Evolutionary conservation across 2,888 invertebrate genomes (phyloP).

Genomic region (Diadromus collaris): DNA sequence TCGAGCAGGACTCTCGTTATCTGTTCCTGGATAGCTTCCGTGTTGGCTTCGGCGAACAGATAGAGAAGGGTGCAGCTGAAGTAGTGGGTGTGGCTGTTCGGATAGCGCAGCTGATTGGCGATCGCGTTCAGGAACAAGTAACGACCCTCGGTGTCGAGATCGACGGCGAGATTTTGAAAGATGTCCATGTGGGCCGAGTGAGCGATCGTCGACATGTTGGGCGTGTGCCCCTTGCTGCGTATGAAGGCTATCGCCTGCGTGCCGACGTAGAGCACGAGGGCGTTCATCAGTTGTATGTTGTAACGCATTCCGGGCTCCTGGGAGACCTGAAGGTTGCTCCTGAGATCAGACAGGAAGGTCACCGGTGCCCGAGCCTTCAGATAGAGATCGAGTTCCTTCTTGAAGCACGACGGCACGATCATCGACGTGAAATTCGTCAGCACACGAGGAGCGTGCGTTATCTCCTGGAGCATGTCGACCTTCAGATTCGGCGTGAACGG

Average conservation of each 20-base stretch:
- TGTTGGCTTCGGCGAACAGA: constrained; percentile 98
- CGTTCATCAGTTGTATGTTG: constrained; percentile 98
- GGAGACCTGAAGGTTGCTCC: constrained; percentile 93
- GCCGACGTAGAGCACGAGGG: constrained; percentile 98
- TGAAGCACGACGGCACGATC: constrained; percentile 94
- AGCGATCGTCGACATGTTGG: constrained; percentile 98
- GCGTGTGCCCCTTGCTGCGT: constrained; percentile 93
- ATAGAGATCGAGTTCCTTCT: constrained; percentile 98
- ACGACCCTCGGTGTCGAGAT: constrained; percentile 98
- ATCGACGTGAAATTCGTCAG: constrained; percentile 92
- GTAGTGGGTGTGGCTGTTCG: constrained; percentile 99
- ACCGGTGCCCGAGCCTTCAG: constrained; percentile 96
- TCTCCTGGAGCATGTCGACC: constrained; percentile 94
- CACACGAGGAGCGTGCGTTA: constrained; percentile 93
- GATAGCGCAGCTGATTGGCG: constrained; percentile 99
- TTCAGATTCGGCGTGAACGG: constrained; percentile 99
- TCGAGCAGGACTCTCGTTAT: constrained; percentile 98
- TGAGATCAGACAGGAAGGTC: constrained; percentile 95
- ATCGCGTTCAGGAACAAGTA: constrained; percentile 99
- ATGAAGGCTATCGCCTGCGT: constrained; percentile 97
- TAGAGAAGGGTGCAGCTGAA: constrained; percentile 99
- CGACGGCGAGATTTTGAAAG: constrained; percentile 99
- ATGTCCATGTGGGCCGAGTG: constrained; percentile 99
- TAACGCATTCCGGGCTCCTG: constrained; percentile 95
- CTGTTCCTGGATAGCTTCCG: constrained; percentile 99